Evolutionary conservation across 2,888 invertebrate species (phyloP).

Genomic region (Rotaria magnacalcarata): DNA sequence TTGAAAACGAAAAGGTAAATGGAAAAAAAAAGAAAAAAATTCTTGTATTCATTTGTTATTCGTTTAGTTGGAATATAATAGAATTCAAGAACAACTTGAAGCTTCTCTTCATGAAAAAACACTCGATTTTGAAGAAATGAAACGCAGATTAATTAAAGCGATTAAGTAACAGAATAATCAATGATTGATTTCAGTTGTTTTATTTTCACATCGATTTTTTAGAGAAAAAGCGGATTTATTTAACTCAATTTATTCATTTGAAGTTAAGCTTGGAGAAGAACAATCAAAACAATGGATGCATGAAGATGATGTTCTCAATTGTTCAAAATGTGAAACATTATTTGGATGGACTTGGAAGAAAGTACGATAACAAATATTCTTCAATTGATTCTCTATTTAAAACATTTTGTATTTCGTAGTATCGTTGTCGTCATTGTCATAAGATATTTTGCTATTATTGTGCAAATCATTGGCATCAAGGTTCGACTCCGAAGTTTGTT

Average conservation of each 20-base stretch:
- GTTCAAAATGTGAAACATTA: not conserved
- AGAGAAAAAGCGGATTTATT: conserved; percentile 32
- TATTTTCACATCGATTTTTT: not conserved
- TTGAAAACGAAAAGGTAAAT: not conserved
- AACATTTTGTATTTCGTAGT: not conserved
- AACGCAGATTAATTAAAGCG: conserved; percentile 30
- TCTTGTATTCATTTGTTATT: not conserved
- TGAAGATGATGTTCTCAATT: not conserved
- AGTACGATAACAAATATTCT: not conserved
- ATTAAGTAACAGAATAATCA: not conserved
- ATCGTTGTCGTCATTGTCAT: conserved; percentile 5
- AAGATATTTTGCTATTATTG: conserved; percentile 21
- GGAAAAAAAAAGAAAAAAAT: not conserved
- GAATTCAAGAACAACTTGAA: not conserved
- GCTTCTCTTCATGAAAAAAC: not conserved
- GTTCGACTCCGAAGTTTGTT: not conserved
- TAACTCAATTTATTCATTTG: not conserved
- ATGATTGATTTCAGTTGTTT: not conserved
- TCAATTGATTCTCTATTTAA: not conserved
- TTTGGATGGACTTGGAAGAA: conserved; percentile 15
- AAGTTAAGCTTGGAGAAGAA: conserved; percentile 31
- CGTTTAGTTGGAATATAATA: not conserved
- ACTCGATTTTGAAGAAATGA: conserved; percentile 32
- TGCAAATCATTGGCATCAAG: not conserved
- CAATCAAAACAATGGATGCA: not conserved